Evolutionary conservation across 2,797 vertebrate genomes (phyloP), one percentile per base, ranked within the genome.

Genomic region (Lepus townsendii): DNA sequence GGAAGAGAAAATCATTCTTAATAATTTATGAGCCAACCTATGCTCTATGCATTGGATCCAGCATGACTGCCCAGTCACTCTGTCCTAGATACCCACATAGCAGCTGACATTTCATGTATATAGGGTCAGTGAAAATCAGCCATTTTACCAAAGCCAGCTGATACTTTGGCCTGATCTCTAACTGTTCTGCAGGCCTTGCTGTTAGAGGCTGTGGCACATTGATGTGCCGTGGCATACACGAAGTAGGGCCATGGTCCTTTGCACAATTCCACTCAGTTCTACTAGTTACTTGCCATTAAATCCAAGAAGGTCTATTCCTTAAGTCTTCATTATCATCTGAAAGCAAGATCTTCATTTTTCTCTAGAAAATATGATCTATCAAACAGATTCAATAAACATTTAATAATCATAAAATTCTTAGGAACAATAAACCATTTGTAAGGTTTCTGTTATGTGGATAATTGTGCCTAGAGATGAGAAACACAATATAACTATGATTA

Each of bases 261-360:
- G 4, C 42, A 52, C 26, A 80, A 77, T 62, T 71, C 12, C 24
- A 19, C 26, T 78, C 5, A 60, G 5, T 73, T 93, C 22, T 16
- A 75, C 27, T 54, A 50, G 50, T 71, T 65, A 42, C 16, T 78
- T 93, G 24, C 30, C 32, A 47, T 38, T 16, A 71, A 52, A 65
- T 72, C n/a, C 72, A 82, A 78, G 57, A 78, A 90, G 27, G 14
- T 17, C 24, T 88, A 1, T 83, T 52, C 35, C 20, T 85, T 54
- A 60, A 32, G n/a, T 77, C 52, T 93, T 88, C 4, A 26, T 88
- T 89, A 32, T 77, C 24, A 84, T 78, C 52, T 69, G 47, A 4
- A 90, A 80, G 82, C 30, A 42, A 1, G 7, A 63, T 69, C 32
- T 87, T 93, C 60, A 91, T 75, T 95, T 94, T 38, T 85, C 57